These are phyloP conservation scores for Diorhabda sublineata DNA, from an alignment of 1,140 invertebrate genomes.

Conservation along the genomic window DNA sequence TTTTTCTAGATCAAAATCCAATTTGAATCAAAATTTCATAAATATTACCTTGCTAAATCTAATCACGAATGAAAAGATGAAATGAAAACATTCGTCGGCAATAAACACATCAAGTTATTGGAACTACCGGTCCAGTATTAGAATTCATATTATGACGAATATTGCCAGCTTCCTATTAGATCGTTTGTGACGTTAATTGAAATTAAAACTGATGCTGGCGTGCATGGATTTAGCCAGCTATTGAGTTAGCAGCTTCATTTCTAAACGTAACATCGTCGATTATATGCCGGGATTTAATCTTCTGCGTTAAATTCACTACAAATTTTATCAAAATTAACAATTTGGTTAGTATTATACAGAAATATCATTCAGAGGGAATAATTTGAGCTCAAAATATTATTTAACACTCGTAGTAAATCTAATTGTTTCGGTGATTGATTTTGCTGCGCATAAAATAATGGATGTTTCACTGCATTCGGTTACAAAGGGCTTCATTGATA, in stretches of 20 bases:
- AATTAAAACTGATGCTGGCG: slow-evolving; percentile 1
- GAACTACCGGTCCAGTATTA: neutral
- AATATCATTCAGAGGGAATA: too few relatives aligned
- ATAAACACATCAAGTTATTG: neutral
- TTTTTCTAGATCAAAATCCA: neutral
- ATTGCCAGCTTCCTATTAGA: neutral
- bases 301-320: neutral
- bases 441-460: too few relatives aligned
- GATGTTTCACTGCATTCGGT: too few relatives aligned
- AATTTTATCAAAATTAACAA: too few relatives aligned
- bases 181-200: slow-evolving; percentile 2
- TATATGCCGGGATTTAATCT: neutral
- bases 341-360: too few relatives aligned
- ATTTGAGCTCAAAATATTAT: too few relatives aligned
- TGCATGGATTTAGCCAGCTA: neutral
- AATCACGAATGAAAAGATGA: neutral
- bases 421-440: too few relatives aligned
- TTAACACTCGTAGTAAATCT: too few relatives aligned
- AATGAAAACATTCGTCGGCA: slow-evolving; percentile 2
- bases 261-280: neutral
- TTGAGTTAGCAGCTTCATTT: slow-evolving; percentile 1
- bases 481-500: too few relatives aligned
- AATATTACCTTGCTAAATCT: neutral
- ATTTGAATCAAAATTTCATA: neutral
- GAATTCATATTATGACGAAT: neutral